These are phyloP conservation scores for Lasioglossum figueresi DNA, from an alignment of 2,888 invertebrate species.

Conservation along the genomic window DNA sequence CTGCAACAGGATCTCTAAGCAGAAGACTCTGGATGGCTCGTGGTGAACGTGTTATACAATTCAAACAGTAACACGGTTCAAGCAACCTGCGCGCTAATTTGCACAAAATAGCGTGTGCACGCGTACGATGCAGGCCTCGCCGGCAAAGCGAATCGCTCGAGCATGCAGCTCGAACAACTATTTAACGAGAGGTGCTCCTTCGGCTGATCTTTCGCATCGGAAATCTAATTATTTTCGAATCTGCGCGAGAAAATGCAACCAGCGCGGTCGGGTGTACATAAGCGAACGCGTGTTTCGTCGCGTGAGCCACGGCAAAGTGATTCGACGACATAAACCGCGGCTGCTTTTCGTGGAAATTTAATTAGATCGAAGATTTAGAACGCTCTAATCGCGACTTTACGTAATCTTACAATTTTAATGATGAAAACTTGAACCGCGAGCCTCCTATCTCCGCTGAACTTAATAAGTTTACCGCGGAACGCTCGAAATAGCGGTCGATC, in stretches of 20 bases:
- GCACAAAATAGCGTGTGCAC: slow-evolving; percentile 39
- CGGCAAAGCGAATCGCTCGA: slow-evolving; percentile 19
- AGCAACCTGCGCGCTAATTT: slow-evolving; percentile 47
- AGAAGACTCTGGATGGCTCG: slow-evolving; percentile 20
- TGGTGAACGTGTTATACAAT: slow-evolving; percentile 29
- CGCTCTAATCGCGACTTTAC: not conserved
- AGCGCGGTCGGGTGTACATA: not conserved
- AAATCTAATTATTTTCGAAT: slow-evolving; percentile 5
- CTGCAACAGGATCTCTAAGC: slow-evolving; percentile 33
- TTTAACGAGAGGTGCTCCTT: slow-evolving; percentile 13
- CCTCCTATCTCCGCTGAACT: not conserved
- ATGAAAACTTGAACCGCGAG: not conserved
- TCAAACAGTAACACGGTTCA: slow-evolving; percentile 28
- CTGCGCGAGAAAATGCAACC: not conserved
- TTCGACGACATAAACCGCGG: not conserved
- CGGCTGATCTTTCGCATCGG: slow-evolving; percentile 19
- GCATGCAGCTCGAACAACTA: not conserved
- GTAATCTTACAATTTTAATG: not conserved
- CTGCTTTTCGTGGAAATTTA: not conserved
- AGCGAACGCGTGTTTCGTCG: not conserved
- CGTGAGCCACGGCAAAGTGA: not conserved
- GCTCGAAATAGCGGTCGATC: not conserved
- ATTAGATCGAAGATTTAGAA: not conserved
- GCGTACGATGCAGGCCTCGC: slow-evolving; percentile 3
- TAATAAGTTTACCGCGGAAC: not conserved